A percentile compares a stretch with the other conserved stretches of the same genome.
Conservation (phyloP, 2,888 invertebrate genomes). For the Limulus polyphemus region DNA sequence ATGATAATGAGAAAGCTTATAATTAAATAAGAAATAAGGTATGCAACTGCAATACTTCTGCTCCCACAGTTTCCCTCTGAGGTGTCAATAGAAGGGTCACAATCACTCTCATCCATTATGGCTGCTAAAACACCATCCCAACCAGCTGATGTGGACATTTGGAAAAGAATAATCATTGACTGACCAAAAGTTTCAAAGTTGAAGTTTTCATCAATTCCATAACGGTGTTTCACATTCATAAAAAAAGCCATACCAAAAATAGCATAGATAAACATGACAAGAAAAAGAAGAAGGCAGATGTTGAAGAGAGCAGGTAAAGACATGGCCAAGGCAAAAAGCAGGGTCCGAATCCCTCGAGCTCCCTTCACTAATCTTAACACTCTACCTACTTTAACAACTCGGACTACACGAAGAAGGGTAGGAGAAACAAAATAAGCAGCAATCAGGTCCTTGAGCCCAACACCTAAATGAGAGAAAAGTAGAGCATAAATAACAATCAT, state of each 20-base stretch:
- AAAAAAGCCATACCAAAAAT: conserved; percentile 99
- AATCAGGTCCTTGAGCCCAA: conserved; percentile 90
- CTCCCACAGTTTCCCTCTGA: conserved; percentile 63
- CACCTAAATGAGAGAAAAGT: conserved; percentile 47
- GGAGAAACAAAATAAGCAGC: conserved; percentile 97
- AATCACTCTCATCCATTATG: conserved; percentile 89
- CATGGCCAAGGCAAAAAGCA: conserved; percentile 95
- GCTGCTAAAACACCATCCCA: conserved; percentile 94
- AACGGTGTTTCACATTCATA: conserved; percentile 91
- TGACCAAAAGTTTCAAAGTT: conserved; percentile 98
- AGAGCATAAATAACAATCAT: too few relatives aligned
- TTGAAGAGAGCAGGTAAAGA: conserved; percentile 97
- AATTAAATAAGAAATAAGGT: conserved; percentile 87
- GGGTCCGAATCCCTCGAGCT: conserved; percentile 92
- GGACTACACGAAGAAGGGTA: conserved; percentile 89
- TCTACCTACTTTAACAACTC: conserved; percentile 95
- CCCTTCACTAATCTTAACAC: conserved; percentile 95
- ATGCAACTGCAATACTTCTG: conserved; percentile 85
- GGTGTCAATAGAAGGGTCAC: conserved; percentile 42
- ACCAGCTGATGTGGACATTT: conserved; percentile 96
- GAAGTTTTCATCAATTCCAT: conserved; percentile 90
- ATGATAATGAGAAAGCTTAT: conserved; percentile 97
- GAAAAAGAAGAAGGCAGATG: conserved; percentile 91
- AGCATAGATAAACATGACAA: conserved; percentile 99
- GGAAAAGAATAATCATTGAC: conserved; percentile 93